Percentiles rank a stretch among this genome's conserved stretches.
Evolutionary conservation across 2,797 vertebrate species (phyloP).

Genomic region (Acrossocheilus wenchowensis): DNA sequence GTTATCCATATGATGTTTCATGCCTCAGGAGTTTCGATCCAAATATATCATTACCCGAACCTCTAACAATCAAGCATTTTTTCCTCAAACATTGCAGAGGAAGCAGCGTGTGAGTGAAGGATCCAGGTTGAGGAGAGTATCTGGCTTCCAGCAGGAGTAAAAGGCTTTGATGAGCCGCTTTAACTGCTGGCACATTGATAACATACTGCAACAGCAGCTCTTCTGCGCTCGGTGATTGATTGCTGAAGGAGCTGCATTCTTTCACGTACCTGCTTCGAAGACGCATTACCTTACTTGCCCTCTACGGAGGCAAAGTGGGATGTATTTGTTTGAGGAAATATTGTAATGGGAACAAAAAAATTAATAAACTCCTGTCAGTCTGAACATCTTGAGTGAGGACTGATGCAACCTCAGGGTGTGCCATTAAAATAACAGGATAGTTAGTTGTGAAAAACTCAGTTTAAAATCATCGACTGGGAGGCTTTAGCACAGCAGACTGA

Average conservation of each 20-base stretch:
- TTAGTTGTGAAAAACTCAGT: slow-evolving; percentile 55
- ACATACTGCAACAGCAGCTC: slow-evolving; percentile 42
- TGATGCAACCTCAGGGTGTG: slow-evolving; percentile 65
- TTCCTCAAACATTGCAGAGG: slow-evolving; percentile 8
- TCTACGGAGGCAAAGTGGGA: slow-evolving; percentile 53
- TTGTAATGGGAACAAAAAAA: slow-evolving; percentile 59
- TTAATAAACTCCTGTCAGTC: slow-evolving; percentile 73
- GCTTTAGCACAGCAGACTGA: background rate
- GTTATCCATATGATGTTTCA: slow-evolving; percentile 15
- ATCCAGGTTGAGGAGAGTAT: slow-evolving; percentile 54
- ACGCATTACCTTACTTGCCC: slow-evolving; percentile 68
- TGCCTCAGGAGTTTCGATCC: slow-evolving; percentile 15
- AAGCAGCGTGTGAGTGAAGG: slow-evolving; percentile 37
- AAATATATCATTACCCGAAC: slow-evolving; percentile 32
- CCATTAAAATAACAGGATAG: slow-evolving; percentile 56
- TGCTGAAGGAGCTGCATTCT: slow-evolving; percentile 52
- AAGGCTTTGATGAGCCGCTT: slow-evolving; percentile 51
- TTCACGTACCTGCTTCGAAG: slow-evolving; percentile 52
- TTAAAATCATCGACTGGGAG: slow-evolving; percentile 39
- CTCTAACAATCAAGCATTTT: slow-evolving; percentile 11
- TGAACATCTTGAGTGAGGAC: slow-evolving; percentile 49
- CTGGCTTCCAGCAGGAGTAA: slow-evolving; percentile 54
- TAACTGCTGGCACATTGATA: slow-evolving; percentile 60
- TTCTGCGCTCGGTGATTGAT: slow-evolving; percentile 56
- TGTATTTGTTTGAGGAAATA: slow-evolving; percentile 62